A percentile compares a stretch with the other conserved stretches of the same genome.
Conservation (phyloP, 2,797 vertebrate genomes). For the Myotis planiceps region DNA sequence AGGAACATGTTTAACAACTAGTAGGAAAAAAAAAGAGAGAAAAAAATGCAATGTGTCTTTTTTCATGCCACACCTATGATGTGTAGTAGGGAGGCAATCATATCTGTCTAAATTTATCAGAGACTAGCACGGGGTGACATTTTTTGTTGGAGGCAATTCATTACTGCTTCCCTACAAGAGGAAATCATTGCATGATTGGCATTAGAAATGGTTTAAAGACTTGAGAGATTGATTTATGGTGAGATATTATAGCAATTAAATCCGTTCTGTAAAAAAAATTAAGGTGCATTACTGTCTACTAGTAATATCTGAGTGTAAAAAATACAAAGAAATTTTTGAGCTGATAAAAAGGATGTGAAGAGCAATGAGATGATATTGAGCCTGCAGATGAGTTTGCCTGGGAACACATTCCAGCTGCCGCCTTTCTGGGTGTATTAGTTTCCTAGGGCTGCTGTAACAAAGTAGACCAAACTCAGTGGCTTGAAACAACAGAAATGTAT, state of each 20-base stretch:
- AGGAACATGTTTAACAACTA: not conserved
- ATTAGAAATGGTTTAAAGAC: slow-evolving; percentile 24
- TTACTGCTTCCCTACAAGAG: not conserved
- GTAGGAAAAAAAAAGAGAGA: not conserved
- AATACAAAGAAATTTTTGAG: slow-evolving; percentile 12
- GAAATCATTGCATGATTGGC: not conserved
- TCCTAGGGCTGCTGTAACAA: not conserved
- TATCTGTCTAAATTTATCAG: slow-evolving; percentile 39
- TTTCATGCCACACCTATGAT: not conserved
- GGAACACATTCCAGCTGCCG: not conserved
- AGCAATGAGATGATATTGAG: not conserved
- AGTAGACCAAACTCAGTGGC: not conserved
- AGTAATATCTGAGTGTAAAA: not conserved
- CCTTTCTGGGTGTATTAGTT: not conserved
- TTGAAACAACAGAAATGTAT: not conserved
- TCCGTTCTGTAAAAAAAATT: not conserved
- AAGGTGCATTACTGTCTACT: not conserved
- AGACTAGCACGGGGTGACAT: not conserved
- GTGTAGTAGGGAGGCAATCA: not conserved
- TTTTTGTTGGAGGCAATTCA: slow-evolving; percentile 28
- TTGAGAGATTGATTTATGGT: slow-evolving; percentile 6
- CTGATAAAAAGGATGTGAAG: not conserved
- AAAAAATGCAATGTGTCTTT: not conserved
- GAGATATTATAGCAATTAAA: slow-evolving; percentile 26
- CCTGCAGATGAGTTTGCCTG: not conserved